Conservation (phyloP, 2,797 vertebrate species). For the Toxotes lorentzi region DNA sequence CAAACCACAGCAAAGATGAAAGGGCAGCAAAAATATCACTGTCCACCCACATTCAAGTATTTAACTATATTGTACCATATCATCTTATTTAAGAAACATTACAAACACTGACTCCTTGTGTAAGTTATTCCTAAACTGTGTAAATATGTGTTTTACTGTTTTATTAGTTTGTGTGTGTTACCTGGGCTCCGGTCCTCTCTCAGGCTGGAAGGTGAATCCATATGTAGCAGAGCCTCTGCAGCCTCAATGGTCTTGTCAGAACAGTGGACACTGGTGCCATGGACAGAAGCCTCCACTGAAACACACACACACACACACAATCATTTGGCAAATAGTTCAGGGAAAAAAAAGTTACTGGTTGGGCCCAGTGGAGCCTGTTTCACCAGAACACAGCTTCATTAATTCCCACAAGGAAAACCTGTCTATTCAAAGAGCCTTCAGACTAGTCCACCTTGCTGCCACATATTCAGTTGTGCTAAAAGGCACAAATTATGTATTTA, state of each 20-base stretch:
- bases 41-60: not conserved
- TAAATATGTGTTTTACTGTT: not conserved
- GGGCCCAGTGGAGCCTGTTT: not conserved
- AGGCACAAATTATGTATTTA: not conserved
- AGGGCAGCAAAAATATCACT: not conserved
- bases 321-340: not conserved
- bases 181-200: conserved; percentile 93
- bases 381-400: not conserved
- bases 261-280: conserved; percentile 91
- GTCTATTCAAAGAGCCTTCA: not conserved
- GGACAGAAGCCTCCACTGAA: conserved; percentile 97
- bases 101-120: not conserved
- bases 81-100: not conserved
- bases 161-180: conserved; percentile 63
- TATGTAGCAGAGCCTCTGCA: conserved; percentile 96
- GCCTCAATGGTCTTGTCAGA: conserved; percentile 98
- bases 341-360: not conserved
- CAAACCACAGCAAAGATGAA: conserved; percentile 3
- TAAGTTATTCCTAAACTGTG: not conserved
- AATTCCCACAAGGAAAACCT: not conserved
- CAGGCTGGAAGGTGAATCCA: conserved; percentile 97
- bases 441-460: not conserved
- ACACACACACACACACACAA: conserved; percentile 43
- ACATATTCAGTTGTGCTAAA: not conserved
- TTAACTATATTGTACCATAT: not conserved